Percentiles rank a stretch among this genome's conserved stretches.
Evolutionary conservation across 1,140 invertebrate genomes (phyloP).

Genomic region (Triops longicaudatus): DNA sequence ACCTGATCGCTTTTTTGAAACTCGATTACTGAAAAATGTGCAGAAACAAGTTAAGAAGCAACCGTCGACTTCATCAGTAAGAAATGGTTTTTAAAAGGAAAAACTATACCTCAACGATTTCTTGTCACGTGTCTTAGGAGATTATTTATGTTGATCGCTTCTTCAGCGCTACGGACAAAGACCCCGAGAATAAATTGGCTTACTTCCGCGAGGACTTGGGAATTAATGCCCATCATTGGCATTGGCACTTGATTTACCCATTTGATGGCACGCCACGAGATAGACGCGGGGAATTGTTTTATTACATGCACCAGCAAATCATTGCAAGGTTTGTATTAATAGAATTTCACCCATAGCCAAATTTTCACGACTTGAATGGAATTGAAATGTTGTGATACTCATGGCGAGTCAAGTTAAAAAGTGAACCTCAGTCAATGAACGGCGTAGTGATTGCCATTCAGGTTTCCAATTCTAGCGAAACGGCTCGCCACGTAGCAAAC

Average conservation of each 20-base stretch:
- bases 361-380: no score
- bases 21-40: not conserved
- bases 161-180: constrained; percentile 53
- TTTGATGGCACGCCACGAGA: constrained; percentile 56
- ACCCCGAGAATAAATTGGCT: constrained; percentile 60
- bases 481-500: not conserved
- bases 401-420: not conserved
- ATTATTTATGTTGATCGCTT: constrained; percentile 23
- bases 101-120: not conserved
- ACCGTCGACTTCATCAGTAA: not conserved
- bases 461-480: not conserved
- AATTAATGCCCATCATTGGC: constrained; percentile 69
- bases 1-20: constrained; percentile 31
- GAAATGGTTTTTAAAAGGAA: not conserved
- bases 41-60: not conserved
- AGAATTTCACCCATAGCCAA: no score
- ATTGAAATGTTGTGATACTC: constrained; percentile 20
- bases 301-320: constrained; percentile 63
- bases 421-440: no score
- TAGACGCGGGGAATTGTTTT: constrained; percentile 60
- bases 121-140: not conserved
- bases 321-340: constrained; percentile 43
- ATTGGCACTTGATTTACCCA: constrained; percentile 70
- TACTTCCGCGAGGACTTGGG: constrained; percentile 65
- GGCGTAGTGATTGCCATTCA: not conserved